Evolutionary conservation across 2,113 vertebrate species (phyloP).

Genomic region (Microcebus ravelobensis): DNA sequence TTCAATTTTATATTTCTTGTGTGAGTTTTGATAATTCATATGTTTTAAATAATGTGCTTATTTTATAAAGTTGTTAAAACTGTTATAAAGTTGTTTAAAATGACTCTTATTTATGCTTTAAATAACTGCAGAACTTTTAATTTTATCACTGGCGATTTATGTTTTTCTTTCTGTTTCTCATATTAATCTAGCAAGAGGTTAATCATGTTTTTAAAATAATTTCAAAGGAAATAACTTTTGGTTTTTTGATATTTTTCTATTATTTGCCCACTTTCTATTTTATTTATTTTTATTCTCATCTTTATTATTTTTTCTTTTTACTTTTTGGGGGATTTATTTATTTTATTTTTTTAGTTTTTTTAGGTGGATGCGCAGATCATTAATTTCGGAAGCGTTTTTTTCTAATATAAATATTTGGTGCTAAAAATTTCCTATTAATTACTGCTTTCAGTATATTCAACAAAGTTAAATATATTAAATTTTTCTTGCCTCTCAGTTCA

Average conservation of each 20-base stretch:
- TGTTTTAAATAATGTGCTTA: neutral
- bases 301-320: neutral
- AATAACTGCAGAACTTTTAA: neutral
- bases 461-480: neutral
- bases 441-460: neutral
- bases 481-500: neutral
- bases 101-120: too few species aligned
- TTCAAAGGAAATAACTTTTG: neutral
- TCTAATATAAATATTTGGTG: neutral
- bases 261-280: neutral
- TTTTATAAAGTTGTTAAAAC: neutral
- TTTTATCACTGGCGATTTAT: neutral
- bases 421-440: neutral
- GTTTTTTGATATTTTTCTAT: neutral
- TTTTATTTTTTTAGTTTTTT: neutral
- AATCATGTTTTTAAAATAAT: neutral
- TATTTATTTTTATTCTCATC: neutral
- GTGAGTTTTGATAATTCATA: neutral
- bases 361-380: neutral
- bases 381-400: neutral
- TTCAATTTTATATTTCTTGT: neutral
- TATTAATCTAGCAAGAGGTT: neutral
- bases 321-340: neutral
- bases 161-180: neutral
- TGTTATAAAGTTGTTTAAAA: neutral